Percentiles rank a stretch among this genome's conserved stretches.
phyloP scores from a whole-genome alignment of 2,797 vertebrate genomes.

The Scomberomorus guttatus region DNA sequence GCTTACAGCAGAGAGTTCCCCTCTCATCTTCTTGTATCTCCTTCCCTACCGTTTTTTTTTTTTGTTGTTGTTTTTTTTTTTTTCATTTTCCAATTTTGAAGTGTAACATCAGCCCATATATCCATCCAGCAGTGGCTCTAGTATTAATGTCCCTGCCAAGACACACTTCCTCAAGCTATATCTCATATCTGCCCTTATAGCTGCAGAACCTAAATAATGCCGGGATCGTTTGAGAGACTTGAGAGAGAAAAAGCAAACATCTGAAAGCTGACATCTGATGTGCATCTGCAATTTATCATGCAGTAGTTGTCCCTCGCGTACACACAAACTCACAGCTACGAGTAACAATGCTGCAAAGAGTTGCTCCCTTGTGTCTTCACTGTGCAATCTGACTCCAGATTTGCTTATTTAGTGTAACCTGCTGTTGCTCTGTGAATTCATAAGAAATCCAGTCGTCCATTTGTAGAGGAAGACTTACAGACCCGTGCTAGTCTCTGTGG shows the following conservation, averaged over 20 bases:
- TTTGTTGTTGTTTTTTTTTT: background rate
- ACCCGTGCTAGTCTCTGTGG: conserved; percentile 7
- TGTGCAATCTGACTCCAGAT: conserved; percentile 20
- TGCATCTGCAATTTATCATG: conserved; percentile 46
- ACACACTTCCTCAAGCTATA: conserved; percentile 37
- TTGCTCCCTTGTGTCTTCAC: conserved; percentile 28
- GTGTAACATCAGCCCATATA: conserved; percentile 28
- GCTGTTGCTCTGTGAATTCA: conserved; percentile 21
- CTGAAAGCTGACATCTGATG: conserved; percentile 19
- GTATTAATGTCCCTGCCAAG: conserved; percentile 58
- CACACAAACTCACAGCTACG: conserved; percentile 6
- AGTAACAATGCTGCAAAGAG: conserved; percentile 10
- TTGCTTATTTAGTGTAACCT: conserved; percentile 33
- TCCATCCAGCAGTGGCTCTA: conserved; percentile 34
- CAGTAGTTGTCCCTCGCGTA: background rate
- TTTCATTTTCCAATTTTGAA: conserved; percentile 41
- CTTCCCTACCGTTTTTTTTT: background rate
- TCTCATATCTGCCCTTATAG: conserved; percentile 52
- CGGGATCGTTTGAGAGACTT: background rate
- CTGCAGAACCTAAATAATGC: conserved; percentile 27
- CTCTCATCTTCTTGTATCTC: conserved; percentile 33
- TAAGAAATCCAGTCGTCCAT: conserved; percentile 8
- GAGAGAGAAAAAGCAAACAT: conserved; percentile 39
- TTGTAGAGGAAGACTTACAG: conserved; percentile 36
- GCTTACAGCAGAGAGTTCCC: background rate